These are phyloP conservation scores for Brachionus paranguensis DNA, from an alignment of 1,140 invertebrate genomes.

Conservation along the genomic window DNA sequence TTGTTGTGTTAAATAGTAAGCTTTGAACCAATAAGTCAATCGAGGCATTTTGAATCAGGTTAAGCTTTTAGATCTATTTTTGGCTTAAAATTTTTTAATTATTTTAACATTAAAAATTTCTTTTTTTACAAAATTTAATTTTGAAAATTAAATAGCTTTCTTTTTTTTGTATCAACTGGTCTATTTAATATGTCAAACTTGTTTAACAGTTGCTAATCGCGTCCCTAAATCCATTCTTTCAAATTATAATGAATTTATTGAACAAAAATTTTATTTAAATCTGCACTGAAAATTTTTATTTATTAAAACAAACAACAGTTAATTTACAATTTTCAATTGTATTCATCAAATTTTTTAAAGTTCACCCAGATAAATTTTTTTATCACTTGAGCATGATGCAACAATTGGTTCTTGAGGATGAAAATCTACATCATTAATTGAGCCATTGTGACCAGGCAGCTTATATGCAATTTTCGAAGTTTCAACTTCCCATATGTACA, in stretches of 20 bases:
- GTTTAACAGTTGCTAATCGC: too few relatives aligned
- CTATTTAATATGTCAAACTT: too few relatives aligned
- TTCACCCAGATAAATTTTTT: conserved; percentile 90
- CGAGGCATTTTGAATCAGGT: too few relatives aligned
- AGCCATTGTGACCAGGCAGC: conserved; percentile 92
- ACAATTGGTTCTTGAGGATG: conserved; percentile 93
- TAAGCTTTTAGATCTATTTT: too few relatives aligned
- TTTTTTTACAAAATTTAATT: too few relatives aligned
- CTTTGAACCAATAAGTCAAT: too few relatives aligned
- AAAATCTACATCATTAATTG: conserved; percentile 92
- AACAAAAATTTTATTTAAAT: background rate
- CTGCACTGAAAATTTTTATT: background rate
- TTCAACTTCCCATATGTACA: conserved; percentile 95
- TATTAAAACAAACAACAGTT: background rate
- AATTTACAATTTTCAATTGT: conserved; percentile 35
- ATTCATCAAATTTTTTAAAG: conserved; percentile 61
- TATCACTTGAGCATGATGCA: conserved; percentile 87
- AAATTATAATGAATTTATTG: background rate
- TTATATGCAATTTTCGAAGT: conserved; percentile 82
- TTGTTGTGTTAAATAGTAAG: too few relatives aligned
- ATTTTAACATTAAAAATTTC: too few relatives aligned
- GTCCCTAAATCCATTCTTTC: too few relatives aligned
- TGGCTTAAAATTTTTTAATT: too few relatives aligned
- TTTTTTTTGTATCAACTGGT: too few relatives aligned
- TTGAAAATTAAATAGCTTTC: too few relatives aligned